These are phyloP conservation scores for Ptiloglossa arizonensis DNA, from an alignment of 1,140 invertebrate genomes.

Conservation along the genomic window DNA sequence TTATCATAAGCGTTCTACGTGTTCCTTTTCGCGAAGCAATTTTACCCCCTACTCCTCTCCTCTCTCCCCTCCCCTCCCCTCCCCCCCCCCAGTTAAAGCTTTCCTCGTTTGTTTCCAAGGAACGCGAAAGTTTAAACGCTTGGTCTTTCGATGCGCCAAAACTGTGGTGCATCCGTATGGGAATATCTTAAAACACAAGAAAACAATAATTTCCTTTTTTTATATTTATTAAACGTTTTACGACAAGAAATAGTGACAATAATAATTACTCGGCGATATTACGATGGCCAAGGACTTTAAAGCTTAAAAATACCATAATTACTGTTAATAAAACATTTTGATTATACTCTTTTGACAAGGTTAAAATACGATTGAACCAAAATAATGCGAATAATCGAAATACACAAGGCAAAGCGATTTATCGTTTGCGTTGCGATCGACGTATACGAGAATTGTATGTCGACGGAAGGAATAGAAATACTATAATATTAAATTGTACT, in stretches of 20 bases:
- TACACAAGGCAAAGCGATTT: constrained; percentile 17
- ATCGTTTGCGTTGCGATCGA: background rate
- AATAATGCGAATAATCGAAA: constrained; percentile 1
- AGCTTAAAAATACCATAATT: background rate
- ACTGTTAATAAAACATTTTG: constrained; percentile 7
- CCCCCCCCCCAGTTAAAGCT: too few relatives aligned
- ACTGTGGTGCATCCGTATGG: background rate
- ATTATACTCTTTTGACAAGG: background rate
- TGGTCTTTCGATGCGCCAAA: background rate
- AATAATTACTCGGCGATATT: constrained; percentile 1
- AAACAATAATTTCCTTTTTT: constrained; percentile 9
- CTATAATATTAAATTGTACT: constrained; percentile 32
- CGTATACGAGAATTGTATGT: background rate
- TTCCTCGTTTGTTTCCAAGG: constrained; percentile 13
- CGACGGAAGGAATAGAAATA: background rate
- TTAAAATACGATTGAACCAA: background rate
- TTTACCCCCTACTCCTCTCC: too few relatives aligned
- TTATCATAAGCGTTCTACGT: constrained; percentile 32
- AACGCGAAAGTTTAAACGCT: constrained; percentile 6
- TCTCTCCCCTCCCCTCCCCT: too few relatives aligned
- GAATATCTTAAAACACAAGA: background rate
- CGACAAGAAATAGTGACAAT: background rate
- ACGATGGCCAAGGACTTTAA: background rate
- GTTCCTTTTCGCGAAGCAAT: constrained; percentile 9
- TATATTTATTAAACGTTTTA: background rate